Percentiles rank a stretch among this genome's conserved stretches.
Evolutionary conservation across 2,888 invertebrate genomes (phyloP).

Genomic region (Nomada goodeniana): DNA sequence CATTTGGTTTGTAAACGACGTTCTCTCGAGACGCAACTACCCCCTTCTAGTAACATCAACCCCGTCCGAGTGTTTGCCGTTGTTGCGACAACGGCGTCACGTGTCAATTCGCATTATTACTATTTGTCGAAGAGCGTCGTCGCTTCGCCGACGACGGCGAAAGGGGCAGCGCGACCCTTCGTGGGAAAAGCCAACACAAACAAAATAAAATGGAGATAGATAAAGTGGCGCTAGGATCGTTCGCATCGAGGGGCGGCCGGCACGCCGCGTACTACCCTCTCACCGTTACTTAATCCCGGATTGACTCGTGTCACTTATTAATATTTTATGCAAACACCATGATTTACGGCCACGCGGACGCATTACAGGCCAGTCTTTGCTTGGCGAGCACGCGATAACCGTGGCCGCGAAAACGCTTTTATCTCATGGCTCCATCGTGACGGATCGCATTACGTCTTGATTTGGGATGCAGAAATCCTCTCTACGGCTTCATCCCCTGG

Average conservation of each 20-base stretch:
- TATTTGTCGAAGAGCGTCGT: conserved; percentile 81
- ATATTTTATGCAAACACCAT: conserved; percentile 84
- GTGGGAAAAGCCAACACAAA: conserved; percentile 84
- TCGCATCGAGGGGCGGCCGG: conserved; percentile 22
- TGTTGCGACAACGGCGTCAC: conserved; percentile 82
- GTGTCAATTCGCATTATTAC: conserved; percentile 84
- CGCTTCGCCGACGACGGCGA: conserved; percentile 64
- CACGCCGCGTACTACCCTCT: conserved; percentile 21
- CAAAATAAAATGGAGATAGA: conserved; percentile 83
- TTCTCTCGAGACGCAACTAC: conserved; percentile 37
- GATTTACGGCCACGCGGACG: conserved; percentile 79
- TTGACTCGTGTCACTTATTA: conserved; percentile 85
- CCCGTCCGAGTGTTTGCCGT: conserved; percentile 70
- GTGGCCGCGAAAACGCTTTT: conserved; percentile 71
- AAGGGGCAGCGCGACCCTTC: conserved; percentile 67
- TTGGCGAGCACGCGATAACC: conserved; percentile 70
- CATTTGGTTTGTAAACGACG: conserved; percentile 62
- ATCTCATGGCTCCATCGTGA: conserved; percentile 64
- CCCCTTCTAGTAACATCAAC: conserved; percentile 3
- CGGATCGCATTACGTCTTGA: conserved; percentile 70
- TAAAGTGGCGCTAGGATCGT: conserved; percentile 78
- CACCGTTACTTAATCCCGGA: conserved; percentile 80
- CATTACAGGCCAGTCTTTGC: conserved; percentile 67
- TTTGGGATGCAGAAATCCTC: conserved; percentile 41
- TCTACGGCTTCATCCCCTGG: conserved; percentile 39